phyloP scores from a whole-genome alignment of 1,140 invertebrate species.

The Drosophila elegans region DNA sequence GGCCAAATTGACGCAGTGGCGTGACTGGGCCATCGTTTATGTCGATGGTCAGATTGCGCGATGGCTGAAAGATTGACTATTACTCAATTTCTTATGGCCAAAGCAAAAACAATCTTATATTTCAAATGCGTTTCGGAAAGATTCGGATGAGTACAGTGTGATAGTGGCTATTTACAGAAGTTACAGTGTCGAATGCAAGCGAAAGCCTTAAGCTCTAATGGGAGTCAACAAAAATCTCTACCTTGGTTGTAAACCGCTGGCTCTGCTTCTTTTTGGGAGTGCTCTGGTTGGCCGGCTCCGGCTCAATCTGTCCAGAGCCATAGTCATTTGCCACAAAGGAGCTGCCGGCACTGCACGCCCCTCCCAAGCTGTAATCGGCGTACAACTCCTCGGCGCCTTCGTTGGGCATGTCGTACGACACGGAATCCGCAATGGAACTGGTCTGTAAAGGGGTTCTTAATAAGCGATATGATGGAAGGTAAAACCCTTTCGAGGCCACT shows the following conservation, averaged over 20 bases:
- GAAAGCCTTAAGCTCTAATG: conserved; percentile 53
- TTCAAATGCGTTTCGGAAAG: conserved; percentile 29
- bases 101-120: conserved; percentile 53
- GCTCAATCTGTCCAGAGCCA: conserved; percentile 59
- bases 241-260: conserved; percentile 76
- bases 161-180: conserved; percentile 24
- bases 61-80: conserved; percentile 60
- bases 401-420: conserved; percentile 77
- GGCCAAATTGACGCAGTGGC: conserved; percentile 11
- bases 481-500: conserved; percentile 14
- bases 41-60: conserved; percentile 58
- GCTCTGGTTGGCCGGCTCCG: conserved; percentile 70
- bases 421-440: conserved; percentile 44
- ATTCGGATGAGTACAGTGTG: conserved; percentile 28
- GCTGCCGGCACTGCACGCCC: conserved; percentile 10
- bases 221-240: conserved; percentile 83
- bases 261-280: conserved; percentile 67
- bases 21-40: conserved; percentile 44
- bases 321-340: conserved; percentile 45
- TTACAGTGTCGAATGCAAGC: conserved; percentile 11
- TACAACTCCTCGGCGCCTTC: conserved; percentile 35
- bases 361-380: conserved; percentile 31
- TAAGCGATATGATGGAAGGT: not conserved
- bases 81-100: conserved; percentile 31
- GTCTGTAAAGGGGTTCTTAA: conserved; percentile 15